Evolutionary conservation across 1,140 invertebrate genomes (phyloP).

Genomic region (Drosophila mauritiana): DNA sequence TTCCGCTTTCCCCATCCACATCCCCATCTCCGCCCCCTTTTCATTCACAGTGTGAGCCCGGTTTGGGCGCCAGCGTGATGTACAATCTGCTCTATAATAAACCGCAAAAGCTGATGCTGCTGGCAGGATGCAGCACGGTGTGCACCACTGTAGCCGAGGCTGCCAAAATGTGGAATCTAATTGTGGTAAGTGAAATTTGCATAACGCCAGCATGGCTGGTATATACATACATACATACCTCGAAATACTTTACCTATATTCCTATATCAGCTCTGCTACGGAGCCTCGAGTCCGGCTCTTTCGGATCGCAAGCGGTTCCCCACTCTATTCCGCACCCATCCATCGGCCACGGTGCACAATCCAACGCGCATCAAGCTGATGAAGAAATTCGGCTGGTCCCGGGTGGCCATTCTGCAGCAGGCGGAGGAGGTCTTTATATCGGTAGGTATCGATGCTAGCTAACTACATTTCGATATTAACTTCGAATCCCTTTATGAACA

Average conservation of each 20-base stretch:
- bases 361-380: slow-evolving; percentile 98
- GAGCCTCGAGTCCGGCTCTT: slow-evolving; percentile 98
- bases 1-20: slow-evolving; percentile 29
- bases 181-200: slow-evolving; percentile 92
- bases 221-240: background rate
- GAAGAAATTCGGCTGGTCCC: slow-evolving; percentile 98
- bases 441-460: slow-evolving; percentile 85
- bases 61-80: slow-evolving; percentile 98
- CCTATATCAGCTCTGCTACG: slow-evolving; percentile 94
- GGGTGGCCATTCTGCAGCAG: slow-evolving; percentile 98
- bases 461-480: no score
- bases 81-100: slow-evolving; percentile 99
- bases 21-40: background rate
- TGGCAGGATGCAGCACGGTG: slow-evolving; percentile 99
- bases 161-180: slow-evolving; percentile 99
- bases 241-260: slow-evolving; percentile 52
- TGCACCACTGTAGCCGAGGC: slow-evolving; percentile 99
- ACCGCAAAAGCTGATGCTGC: slow-evolving; percentile 97
- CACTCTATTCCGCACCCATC: slow-evolving; percentile 99
- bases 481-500: slow-evolving; percentile 78
- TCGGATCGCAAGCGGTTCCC: slow-evolving; percentile 98
- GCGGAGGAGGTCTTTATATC: slow-evolving; percentile 99
- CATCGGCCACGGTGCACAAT: slow-evolving; percentile 99
- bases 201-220: slow-evolving; percentile 14
- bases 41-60: slow-evolving; percentile 95